phyloP scores from a whole-genome alignment of 2,797 vertebrate genomes.

The Botia almorhae region DNA sequence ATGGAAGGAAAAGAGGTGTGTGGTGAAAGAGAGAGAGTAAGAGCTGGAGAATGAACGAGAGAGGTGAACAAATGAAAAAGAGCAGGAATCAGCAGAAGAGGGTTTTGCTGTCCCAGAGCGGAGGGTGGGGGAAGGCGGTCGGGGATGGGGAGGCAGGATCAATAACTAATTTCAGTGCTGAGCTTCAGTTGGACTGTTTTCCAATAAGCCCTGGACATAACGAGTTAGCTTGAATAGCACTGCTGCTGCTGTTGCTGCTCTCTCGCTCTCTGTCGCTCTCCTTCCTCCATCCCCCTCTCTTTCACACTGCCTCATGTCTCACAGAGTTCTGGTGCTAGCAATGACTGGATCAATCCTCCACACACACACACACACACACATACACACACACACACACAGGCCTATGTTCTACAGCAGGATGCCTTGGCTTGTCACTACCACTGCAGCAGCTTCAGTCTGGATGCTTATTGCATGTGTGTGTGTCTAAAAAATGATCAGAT shows the following conservation, averaged over 20 bases:
- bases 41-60: conserved; percentile 35
- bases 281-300: conserved; percentile 24
- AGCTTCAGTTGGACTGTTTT: conserved; percentile 87
- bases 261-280: conserved; percentile 25
- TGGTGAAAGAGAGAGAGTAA: too few relatives aligned
- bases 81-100: conserved; percentile 63
- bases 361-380: conserved; percentile 39
- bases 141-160: conserved; percentile 82
- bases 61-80: conserved; percentile 60
- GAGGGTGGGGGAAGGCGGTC: conserved; percentile 37
- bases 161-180: conserved; percentile 97
- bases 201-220: conserved; percentile 88
- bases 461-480: not conserved
- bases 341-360: conserved; percentile 61
- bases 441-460: not conserved
- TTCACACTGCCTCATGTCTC: conserved; percentile 53
- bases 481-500: too few relatives aligned
- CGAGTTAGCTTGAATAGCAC: conserved; percentile 76
- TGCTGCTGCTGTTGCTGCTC: conserved; percentile 48
- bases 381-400: conserved; percentile 22
- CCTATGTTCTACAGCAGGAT: conserved; percentile 49
- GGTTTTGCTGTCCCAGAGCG: conserved; percentile 59
- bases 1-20: conserved; percentile 39
- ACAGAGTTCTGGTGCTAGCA: conserved; percentile 54
- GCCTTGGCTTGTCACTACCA: conserved; percentile 36